These are phyloP conservation scores for Drosophila sturtevanti DNA, from an alignment of 1,140 invertebrate species.

Conservation along the genomic window DNA sequence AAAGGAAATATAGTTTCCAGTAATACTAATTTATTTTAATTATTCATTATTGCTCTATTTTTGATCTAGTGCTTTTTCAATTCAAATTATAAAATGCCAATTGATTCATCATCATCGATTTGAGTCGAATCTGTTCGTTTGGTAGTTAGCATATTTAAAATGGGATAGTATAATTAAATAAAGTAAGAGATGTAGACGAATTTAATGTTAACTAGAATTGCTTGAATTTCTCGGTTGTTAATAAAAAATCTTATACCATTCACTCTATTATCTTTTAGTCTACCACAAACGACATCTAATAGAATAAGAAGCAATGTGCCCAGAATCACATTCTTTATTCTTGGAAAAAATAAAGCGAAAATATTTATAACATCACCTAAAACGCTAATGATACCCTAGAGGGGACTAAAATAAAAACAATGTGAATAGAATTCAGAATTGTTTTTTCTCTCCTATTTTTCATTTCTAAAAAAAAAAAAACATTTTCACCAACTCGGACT, in stretches of 20 bases:
- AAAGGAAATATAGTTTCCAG: too few species aligned
- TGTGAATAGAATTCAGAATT: background rate
- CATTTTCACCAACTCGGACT: slow-evolving; percentile 57
- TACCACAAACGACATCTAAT: background rate
- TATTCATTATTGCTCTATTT: too few species aligned
- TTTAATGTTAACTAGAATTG: background rate
- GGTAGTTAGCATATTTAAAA: too few species aligned
- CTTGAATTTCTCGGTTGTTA: background rate
- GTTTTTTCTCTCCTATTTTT: background rate
- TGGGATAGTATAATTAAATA: too few species aligned
- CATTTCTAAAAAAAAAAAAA: slow-evolving; percentile 52
- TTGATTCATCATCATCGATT: too few species aligned
- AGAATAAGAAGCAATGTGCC: background rate
- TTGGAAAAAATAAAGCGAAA: slow-evolving; percentile 18
- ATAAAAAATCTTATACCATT: background rate
- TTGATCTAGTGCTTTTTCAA: too few species aligned
- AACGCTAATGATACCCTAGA: slow-evolving; percentile 51
- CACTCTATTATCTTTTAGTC: background rate
- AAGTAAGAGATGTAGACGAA: background rate
- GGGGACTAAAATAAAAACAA: slow-evolving; percentile 19
- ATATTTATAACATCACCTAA: slow-evolving; percentile 43
- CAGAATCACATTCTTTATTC: background rate
- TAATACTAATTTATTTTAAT: too few species aligned
- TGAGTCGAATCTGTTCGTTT: too few species aligned
- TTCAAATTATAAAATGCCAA: too few species aligned